Percentiles rank a stretch among this genome's conserved stretches.
Evolutionary conservation across 2,113 vertebrate species (phyloP).

Genomic region (Myiozetetes cayanensis): DNA sequence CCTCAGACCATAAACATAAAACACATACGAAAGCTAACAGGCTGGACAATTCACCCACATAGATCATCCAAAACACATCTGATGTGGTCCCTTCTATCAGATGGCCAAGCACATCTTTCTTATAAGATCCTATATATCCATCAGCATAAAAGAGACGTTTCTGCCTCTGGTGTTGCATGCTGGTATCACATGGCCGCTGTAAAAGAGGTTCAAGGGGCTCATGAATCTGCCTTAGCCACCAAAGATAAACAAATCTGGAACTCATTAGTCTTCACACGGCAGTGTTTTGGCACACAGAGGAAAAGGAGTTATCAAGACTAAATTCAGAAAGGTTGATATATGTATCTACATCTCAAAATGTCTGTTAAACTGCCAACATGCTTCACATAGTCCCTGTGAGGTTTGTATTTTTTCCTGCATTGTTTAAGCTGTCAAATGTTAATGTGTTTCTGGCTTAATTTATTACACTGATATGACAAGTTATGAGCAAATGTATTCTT

Average conservation of each 20-base stretch:
- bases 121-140: slow-evolving; percentile 14
- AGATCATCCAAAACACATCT: slow-evolving; percentile 7
- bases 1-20: slow-evolving; percentile 1
- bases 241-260: slow-evolving; percentile 69
- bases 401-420: slow-evolving; percentile 59
- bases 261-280: slow-evolving; percentile 61
- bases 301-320: slow-evolving; percentile 62
- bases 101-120: slow-evolving; percentile 34
- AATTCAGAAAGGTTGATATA: slow-evolving; percentile 63
- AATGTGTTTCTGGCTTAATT: slow-evolving; percentile 69
- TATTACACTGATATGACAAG: slow-evolving; percentile 62
- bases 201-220: slow-evolving; percentile 44
- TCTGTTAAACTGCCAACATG: slow-evolving; percentile 64
- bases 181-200: slow-evolving; percentile 25
- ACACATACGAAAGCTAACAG: slow-evolving; percentile 28
- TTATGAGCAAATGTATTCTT: slow-evolving; percentile 59
- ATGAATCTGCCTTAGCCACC: slow-evolving; percentile 65
- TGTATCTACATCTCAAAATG: slow-evolving; percentile 62
- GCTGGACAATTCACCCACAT: slow-evolving; percentile 16
- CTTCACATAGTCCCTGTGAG: slow-evolving; percentile 61
- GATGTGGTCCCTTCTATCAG: slow-evolving; percentile 24
- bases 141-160: not conserved
- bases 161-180: slow-evolving; percentile 13
- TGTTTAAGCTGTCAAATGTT: slow-evolving; percentile 71
- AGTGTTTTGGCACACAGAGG: slow-evolving; percentile 59